A percentile compares a stretch with the other conserved stretches of the same genome.
Conservation (phyloP, 2,888 invertebrate genomes). For the Deilephila porcellus region DNA sequence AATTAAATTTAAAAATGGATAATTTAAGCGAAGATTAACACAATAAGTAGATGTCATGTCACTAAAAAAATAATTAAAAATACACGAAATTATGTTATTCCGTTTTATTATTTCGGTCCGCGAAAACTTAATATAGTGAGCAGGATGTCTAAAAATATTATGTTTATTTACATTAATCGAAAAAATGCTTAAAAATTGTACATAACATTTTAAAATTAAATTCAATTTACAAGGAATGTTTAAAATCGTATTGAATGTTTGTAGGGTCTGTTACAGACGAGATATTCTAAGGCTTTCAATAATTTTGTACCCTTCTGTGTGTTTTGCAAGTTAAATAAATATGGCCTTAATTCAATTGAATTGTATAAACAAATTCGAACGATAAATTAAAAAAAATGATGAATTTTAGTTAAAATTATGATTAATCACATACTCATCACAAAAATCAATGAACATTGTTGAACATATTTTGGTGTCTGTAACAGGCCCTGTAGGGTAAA, state of each 20-base stretch:
- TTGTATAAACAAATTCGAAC: no score
- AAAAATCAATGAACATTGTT: neutral
- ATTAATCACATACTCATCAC: neutral
- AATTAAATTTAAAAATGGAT: neutral
- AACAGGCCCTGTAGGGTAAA: neutral
- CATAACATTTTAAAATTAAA: conserved; percentile 34
- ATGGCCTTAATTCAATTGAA: no score
- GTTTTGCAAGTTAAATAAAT: neutral
- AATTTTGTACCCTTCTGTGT: neutral
- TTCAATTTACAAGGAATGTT: conserved; percentile 44
- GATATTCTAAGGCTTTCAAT: neutral
- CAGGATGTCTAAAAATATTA: conserved; percentile 29
- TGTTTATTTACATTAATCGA: conserved; percentile 23
- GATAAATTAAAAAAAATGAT: no score
- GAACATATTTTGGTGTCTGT: neutral
- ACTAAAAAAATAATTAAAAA: conserved; percentile 20
- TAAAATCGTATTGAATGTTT: conserved; percentile 42
- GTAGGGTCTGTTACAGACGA: conserved; percentile 26
- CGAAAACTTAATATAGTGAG: conserved; percentile 27
- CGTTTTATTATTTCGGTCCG: conserved; percentile 14
- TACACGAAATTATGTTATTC: conserved; percentile 9
- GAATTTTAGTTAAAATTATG: neutral
- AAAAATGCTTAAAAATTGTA: conserved; percentile 22
- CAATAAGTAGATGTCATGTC: neutral
- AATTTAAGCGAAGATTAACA: neutral